phyloP scores from a whole-genome alignment of 2,113 vertebrate species.

The Cettia cetti region DNA sequence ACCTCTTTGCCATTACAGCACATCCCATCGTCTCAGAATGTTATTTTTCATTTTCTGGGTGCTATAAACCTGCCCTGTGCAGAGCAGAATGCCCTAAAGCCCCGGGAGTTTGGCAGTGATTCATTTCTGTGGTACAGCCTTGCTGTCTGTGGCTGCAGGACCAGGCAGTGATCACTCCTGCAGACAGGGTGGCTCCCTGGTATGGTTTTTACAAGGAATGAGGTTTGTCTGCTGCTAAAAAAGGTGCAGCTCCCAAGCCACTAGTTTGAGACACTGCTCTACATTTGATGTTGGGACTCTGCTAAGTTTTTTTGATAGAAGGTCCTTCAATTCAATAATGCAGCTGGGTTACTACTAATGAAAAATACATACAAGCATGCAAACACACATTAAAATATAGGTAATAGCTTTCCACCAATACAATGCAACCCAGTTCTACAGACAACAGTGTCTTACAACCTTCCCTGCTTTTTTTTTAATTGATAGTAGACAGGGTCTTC shows the following conservation, averaged over 20 bases:
- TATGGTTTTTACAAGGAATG: not conserved
- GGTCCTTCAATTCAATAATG: not conserved
- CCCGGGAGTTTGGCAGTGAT: not conserved
- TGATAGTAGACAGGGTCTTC: not conserved
- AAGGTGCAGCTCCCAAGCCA: not conserved
- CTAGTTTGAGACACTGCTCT: not conserved
- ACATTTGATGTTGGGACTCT: not conserved
- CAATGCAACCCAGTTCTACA: not conserved
- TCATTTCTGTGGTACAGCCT: not conserved
- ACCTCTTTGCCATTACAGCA: not conserved
- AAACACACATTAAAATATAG: not conserved
- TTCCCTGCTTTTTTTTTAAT: not conserved
- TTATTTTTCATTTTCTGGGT: slow-evolving; percentile 12
- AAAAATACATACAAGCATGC: not conserved
- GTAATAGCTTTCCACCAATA: not conserved
- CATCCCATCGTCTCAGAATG: not conserved
- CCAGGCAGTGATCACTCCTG: not conserved
- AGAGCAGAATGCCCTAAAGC: not conserved
- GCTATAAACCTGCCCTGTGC: not conserved
- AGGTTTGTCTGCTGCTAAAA: not conserved
- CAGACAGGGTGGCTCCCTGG: not conserved
- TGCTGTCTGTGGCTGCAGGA: not conserved
- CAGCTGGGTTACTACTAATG: not conserved
- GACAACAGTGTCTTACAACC: not conserved
- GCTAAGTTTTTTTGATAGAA: not conserved